Evolutionary conservation across 2,888 invertebrate species (phyloP), one percentile per base, ranked within the genome.

Genomic region (Drosophila hamatofila): DNA sequence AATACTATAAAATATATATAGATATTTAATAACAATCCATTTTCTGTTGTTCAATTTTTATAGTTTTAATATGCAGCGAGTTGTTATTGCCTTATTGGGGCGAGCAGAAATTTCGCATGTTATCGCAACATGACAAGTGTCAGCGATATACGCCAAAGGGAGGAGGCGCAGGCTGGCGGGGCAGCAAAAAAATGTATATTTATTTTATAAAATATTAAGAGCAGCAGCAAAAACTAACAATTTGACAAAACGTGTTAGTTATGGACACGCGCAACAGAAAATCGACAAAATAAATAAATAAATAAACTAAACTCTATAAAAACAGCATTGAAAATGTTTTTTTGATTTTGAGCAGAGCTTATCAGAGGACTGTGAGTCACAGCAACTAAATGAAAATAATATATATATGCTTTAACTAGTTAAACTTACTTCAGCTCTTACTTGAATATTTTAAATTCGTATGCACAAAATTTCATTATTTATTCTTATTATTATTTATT

Each of bases 81-180:
- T 75, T 67, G 78, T 62, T 72, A 67, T 78, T 72, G 58, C 78
- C 78, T 56, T 75, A 71, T 78, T 52, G 60, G 66, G 37, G 12
- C 44, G 52, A 64, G 51, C 72, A 76, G 82, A 86, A 72, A 83
- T 86, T 86, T 88, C 84, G 83, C 80, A 89, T 83, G 83, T 83
- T 84, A 85, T 85, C 81, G 88, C 75, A 68, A 75, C 65, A 72
- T 88, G 88, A 81, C 88, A 88, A 86, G 85, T 83, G 83, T 75
- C 83, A 88, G 65, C 64, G 63, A 70, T 67, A 66, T 55, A 9
- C 21, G 48, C 46, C 44, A 51, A 2, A 3, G n/a, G 59, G n/a
- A 1, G 42, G 59, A 52, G 16, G 11, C 30, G 23, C 30, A 23
- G 33, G 30, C 16, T 4, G 16, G 11, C 11, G 27, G 27, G 11